Conservation (phyloP, 2,888 invertebrate genomes). For the Creontiades dilutus region DNA sequence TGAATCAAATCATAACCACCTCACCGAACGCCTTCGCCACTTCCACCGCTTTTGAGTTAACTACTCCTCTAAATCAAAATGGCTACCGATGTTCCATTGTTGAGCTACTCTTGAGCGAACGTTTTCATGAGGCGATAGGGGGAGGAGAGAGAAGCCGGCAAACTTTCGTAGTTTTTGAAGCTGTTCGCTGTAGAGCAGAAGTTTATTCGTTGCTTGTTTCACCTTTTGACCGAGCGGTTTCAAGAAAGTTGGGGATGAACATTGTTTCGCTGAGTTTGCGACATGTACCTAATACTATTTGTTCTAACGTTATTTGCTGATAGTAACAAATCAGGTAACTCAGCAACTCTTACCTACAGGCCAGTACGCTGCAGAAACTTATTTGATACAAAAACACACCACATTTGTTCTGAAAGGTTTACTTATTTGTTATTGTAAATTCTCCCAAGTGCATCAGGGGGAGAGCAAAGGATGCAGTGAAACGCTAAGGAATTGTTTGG, state of each 20-base stretch:
- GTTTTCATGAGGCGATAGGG: background rate
- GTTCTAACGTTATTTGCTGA: background rate
- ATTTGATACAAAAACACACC: too few relatives aligned
- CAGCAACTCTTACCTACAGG: too few relatives aligned
- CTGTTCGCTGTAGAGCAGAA: background rate
- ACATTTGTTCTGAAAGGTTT: too few relatives aligned
- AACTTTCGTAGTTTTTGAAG: background rate
- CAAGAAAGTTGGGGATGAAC: background rate
- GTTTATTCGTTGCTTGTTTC: background rate
- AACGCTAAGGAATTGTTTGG: too few relatives aligned
- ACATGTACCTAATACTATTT: background rate
- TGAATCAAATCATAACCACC: conserved; percentile 42
- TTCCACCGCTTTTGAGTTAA: conserved; percentile 35
- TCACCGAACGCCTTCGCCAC: conserved; percentile 9
- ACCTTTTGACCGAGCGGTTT: background rate
- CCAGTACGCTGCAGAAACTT: too few relatives aligned
- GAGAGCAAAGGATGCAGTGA: background rate
- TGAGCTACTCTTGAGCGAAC: background rate
- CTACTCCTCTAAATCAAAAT: conserved; percentile 15
- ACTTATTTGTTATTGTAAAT: too few relatives aligned
- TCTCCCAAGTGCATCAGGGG: background rate
- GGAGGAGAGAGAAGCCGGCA: background rate
- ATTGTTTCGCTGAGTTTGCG: background rate
- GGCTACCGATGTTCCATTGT: conserved; percentile 32
- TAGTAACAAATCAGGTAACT: too few relatives aligned